Percentiles rank a stretch among this genome's conserved stretches.
Evolutionary conservation across 2,797 vertebrate genomes (phyloP).

Genomic region (Bothrops alternatus): DNA sequence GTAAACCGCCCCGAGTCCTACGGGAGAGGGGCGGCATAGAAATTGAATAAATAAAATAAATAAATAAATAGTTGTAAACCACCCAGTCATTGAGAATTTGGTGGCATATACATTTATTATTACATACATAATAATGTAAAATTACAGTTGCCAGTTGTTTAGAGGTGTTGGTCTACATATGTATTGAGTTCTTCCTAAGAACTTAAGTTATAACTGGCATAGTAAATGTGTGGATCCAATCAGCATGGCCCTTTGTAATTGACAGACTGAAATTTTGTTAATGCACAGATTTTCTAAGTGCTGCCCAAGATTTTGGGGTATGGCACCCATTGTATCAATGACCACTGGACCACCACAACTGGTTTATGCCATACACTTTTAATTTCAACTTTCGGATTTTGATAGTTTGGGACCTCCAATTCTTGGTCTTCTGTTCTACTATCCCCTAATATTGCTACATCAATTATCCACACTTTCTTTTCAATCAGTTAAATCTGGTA

Average conservation of each 20-base stretch:
- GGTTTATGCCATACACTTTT: background rate
- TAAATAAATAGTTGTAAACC: background rate
- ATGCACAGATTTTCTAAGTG: background rate
- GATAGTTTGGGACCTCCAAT: background rate
- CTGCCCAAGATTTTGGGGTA: background rate
- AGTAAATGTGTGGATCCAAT: background rate
- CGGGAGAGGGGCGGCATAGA: no score
- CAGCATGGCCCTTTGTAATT: background rate
- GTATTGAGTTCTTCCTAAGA: background rate
- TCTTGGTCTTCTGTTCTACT: no score
- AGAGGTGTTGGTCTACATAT: background rate
- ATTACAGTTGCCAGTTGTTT: background rate
- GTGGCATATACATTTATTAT: background rate
- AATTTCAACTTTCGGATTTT: background rate
- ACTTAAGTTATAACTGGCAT: background rate
- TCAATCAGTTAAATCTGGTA: background rate
- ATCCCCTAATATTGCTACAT: background rate
- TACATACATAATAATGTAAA: background rate
- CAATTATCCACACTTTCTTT: background rate
- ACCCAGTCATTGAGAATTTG: background rate
- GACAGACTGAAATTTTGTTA: background rate
- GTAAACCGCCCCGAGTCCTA: no score
- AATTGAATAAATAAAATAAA: no score
- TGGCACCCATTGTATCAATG: background rate
- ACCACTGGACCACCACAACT: background rate